Conservation (phyloP, 2,888 invertebrate species). For the Nymphalis urticae region DNA sequence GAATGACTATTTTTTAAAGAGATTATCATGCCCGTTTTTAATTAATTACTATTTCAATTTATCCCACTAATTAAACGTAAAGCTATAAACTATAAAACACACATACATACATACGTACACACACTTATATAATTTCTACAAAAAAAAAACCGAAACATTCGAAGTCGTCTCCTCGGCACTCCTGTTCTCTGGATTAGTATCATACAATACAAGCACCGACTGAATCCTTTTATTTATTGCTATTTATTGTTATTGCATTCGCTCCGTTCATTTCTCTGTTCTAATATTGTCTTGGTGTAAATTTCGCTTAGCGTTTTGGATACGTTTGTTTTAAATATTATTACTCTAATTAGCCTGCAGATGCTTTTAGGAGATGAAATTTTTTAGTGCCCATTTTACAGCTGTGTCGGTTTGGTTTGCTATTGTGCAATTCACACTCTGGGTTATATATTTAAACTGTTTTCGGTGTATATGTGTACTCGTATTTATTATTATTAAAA, state of each 20-base stretch:
- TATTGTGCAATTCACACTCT: not conserved
- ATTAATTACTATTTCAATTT: too few species aligned
- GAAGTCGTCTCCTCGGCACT: constrained; percentile 53
- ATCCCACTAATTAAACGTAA: too few species aligned
- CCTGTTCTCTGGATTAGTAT: constrained; percentile 70
- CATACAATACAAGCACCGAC: constrained; percentile 82
- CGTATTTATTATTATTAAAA: not conserved
- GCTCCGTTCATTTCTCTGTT: constrained; percentile 72
- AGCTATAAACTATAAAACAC: not conserved
- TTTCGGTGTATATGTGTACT: not conserved
- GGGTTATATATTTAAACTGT: not conserved
- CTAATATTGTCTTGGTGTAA: constrained; percentile 80
- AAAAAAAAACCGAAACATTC: not conserved
- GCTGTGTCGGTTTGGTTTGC: constrained; percentile 4
- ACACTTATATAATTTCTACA: not conserved
- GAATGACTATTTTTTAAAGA: too few species aligned
- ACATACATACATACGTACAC: not conserved
- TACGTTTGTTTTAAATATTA: constrained; percentile 72
- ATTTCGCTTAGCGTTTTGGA: constrained; percentile 72
- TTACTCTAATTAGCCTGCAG: constrained; percentile 63
- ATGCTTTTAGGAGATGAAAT: constrained; percentile 56
- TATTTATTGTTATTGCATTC: constrained; percentile 83
- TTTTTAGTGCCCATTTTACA: constrained; percentile 36
- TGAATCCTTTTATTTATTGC: constrained; percentile 83
- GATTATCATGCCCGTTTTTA: too few species aligned